Base-by-base conservation (phyloP, 2,888 invertebrate genomes). In the Erannis defoliaria region DNA sequence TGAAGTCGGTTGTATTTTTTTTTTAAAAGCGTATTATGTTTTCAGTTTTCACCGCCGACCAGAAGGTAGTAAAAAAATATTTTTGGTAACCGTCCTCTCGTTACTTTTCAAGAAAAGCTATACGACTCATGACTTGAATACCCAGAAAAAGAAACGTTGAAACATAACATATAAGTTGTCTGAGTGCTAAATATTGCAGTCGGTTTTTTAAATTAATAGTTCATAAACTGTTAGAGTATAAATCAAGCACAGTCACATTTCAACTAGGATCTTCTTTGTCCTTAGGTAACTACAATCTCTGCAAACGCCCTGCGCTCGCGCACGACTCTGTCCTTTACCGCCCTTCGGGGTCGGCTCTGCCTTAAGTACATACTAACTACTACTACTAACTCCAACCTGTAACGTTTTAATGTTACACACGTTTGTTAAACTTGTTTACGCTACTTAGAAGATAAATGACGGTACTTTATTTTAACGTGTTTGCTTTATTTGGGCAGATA, bases 321-420 rank as follows among this genome's bases (percentile, higher is more conserved):
- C 69, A 69, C 69, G 69, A 69, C 31, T 60, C 55, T 67, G 69
- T 62, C 67, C 69, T 69, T 67, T 69, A 49, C 58, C 43, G 59
- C 61, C 65, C 64, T 64, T 66, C 60, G 51, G 56, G 56, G 38
- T 12, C 16, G 38, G 42, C 51, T 38, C 5, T 38, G 49, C 40
- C 37, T n/a, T n/a, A n/a, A n/a, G 23, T 31, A 29, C 42, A 21
- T 35, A 16, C 19, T 10, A 42, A 16, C 37, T 26, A 18, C 18
- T 18, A 42, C n/a, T n/a, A n/a, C n/a, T n/a, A n/a, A n/a, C 42
- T 21, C 21, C 21, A 12, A 38, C 38, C 10, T n/a, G 42, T 6
- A 42, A 42, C 21, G n/a, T 42, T 42, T 21, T n/a, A n/a, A 21
- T 21, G 10, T 42, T 21, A 4, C 29, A 1, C 19, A 35, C 37